Conservation (phyloP, 2,888 invertebrate species). For the Helicoverpa assulta region DNA sequence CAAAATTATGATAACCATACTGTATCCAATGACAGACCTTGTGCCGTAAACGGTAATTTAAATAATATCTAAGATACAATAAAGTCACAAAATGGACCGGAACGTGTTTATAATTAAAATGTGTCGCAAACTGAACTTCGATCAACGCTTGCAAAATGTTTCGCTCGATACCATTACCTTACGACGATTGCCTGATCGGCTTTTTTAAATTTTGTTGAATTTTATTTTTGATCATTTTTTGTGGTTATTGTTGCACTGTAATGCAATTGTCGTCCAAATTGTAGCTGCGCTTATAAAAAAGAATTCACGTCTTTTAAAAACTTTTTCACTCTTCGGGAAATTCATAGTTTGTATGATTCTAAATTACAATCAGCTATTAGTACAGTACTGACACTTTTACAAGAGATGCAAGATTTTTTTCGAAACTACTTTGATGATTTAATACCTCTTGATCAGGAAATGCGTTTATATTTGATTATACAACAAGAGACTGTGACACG, state of each 20-base stretch:
- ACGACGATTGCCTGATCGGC: constrained; percentile 46
- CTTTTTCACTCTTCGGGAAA: too few species aligned
- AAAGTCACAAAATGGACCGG: constrained; percentile 50
- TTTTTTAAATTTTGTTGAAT: constrained; percentile 36
- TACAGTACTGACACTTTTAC: too few species aligned
- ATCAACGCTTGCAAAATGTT: constrained; percentile 41
- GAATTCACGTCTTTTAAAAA: too few species aligned
- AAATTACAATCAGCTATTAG: too few species aligned
- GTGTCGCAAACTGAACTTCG: constrained; percentile 46
- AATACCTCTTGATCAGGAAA: neutral
- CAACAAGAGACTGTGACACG: neutral
- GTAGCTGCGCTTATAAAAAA: too few species aligned
- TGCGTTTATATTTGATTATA: neutral
- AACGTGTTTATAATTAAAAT: constrained; percentile 55
- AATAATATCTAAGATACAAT: constrained; percentile 40
- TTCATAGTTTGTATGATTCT: too few species aligned
- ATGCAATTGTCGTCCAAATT: neutral
- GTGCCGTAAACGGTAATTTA: constrained; percentile 36
- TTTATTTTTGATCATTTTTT: constrained; percentile 1
- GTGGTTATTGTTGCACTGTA: neutral
- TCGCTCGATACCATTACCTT: constrained; percentile 28
- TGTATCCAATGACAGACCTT: constrained; percentile 40
- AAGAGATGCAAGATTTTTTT: too few species aligned
- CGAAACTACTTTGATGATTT: too few species aligned
- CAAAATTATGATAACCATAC: constrained; percentile 7